Conservation (phyloP, 2,888 invertebrate species). For the Cerastis leucographa region DNA sequence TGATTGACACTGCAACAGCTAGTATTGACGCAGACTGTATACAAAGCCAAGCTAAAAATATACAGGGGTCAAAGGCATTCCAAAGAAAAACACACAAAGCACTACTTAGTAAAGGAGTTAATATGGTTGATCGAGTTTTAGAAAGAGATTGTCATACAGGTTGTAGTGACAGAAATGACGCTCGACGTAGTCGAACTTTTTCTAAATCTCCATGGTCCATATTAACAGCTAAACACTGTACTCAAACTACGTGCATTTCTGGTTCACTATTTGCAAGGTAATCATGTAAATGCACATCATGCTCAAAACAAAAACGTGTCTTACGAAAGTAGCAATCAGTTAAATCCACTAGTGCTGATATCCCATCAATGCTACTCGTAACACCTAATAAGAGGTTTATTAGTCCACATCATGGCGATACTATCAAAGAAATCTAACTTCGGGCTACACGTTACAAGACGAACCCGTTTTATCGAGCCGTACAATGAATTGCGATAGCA, state of each 20-base stretch:
- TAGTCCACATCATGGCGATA: conserved; percentile 51
- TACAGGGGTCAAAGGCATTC: conserved; percentile 52
- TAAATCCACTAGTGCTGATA: conserved; percentile 7
- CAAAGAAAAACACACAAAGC: conserved; percentile 39
- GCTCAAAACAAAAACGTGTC: not conserved
- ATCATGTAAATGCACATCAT: conserved; percentile 18
- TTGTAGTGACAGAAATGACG: not conserved
- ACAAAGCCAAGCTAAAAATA: conserved; percentile 46
- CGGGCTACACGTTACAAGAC: conserved; percentile 30
- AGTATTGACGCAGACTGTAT: conserved; percentile 81
- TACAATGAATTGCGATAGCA: conserved; percentile 60
- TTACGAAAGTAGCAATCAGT: conserved; percentile 12
- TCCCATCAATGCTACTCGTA: conserved; percentile 25
- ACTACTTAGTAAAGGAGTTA: conserved; percentile 8
- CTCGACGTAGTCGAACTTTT: not conserved
- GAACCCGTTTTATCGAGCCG: conserved; percentile 36
- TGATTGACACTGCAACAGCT: conserved; percentile 83
- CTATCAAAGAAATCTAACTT: conserved; percentile 44
- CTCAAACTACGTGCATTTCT: conserved; percentile 14
- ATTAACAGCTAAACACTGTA: not conserved
- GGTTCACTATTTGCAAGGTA: not conserved
- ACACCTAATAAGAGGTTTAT: conserved; percentile 45
- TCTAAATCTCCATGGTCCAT: conserved; percentile 5
- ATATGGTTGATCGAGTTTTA: conserved; percentile 10
- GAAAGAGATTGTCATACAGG: not conserved